Percentiles rank a stretch among this genome's conserved stretches.
phyloP scores from a whole-genome alignment of 2,888 invertebrate genomes.

The Cantharis rustica region DNA sequence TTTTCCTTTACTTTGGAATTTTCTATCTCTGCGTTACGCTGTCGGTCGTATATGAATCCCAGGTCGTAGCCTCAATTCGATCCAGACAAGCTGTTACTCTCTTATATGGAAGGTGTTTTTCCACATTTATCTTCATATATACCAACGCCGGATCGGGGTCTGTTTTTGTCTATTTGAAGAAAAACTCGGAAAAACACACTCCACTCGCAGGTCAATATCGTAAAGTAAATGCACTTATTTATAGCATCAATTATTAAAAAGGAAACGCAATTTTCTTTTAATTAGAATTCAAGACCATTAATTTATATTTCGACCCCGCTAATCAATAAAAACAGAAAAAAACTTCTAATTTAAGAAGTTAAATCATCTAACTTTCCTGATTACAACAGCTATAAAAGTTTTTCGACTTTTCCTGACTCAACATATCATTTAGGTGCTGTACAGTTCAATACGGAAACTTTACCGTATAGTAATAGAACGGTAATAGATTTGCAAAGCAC shows the following conservation, averaged over 20 bases:
- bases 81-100: constrained; percentile 44
- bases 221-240: constrained; percentile 13
- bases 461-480: background rate
- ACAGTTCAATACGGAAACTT: constrained; percentile 10
- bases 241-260: constrained; percentile 20
- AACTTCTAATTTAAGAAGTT: background rate
- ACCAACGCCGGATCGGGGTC: constrained; percentile 16
- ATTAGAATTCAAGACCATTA: background rate
- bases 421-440: constrained; percentile 8
- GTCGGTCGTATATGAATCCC: constrained; percentile 12
- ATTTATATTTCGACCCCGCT: background rate
- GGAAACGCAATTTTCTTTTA: background rate
- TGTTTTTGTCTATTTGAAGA: constrained; percentile 17
- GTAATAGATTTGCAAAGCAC: constrained; percentile 2
- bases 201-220: constrained; percentile 10
- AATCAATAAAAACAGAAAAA: background rate
- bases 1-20: constrained; percentile 8
- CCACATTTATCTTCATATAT: constrained; percentile 30
- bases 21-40: constrained; percentile 6
- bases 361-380: background rate
- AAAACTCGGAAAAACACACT: constrained; percentile 6
- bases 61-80: constrained; percentile 42
- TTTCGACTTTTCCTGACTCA: background rate
- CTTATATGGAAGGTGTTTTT: constrained; percentile 29
- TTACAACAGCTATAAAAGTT: background rate